phyloP scores from a whole-genome alignment of 2,113 vertebrate species.

The Gobiocypris rarus region DNA sequence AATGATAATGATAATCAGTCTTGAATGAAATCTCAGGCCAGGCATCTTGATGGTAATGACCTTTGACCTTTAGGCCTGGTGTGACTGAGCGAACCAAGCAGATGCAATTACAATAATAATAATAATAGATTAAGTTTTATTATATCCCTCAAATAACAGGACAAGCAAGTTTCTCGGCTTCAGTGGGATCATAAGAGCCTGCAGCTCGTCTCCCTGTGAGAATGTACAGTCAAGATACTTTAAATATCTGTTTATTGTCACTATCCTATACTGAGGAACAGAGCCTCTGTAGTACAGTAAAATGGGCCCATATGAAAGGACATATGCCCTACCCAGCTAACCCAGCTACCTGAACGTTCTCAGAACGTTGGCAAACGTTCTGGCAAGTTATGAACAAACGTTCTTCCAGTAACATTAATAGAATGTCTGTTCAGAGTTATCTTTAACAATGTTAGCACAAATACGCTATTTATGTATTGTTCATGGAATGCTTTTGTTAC shows the following conservation, averaged over 20 bases:
- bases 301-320: neutral
- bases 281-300: neutral
- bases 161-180: neutral
- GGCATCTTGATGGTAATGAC: conserved; percentile 5
- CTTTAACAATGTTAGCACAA: neutral
- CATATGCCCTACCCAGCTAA: neutral
- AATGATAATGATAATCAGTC: conserved; percentile 19
- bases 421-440: neutral
- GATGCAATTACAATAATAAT: neutral
- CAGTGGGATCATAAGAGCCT: neutral
- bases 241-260: neutral
- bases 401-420: neutral
- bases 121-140: neutral
- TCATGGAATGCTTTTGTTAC: no score
- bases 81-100: neutral
- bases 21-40: conserved; percentile 13
- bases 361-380: neutral
- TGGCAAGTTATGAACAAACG: neutral
- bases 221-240: neutral
- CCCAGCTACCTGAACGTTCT: neutral
- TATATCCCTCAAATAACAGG: neutral
- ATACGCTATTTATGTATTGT: no score
- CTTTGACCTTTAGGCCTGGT: conserved; percentile 11
- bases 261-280: no score
- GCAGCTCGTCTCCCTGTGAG: neutral